These are phyloP conservation scores for Adrianichthys oophorus DNA, from an alignment of 2,797 vertebrate genomes.

Conservation along the genomic window DNA sequence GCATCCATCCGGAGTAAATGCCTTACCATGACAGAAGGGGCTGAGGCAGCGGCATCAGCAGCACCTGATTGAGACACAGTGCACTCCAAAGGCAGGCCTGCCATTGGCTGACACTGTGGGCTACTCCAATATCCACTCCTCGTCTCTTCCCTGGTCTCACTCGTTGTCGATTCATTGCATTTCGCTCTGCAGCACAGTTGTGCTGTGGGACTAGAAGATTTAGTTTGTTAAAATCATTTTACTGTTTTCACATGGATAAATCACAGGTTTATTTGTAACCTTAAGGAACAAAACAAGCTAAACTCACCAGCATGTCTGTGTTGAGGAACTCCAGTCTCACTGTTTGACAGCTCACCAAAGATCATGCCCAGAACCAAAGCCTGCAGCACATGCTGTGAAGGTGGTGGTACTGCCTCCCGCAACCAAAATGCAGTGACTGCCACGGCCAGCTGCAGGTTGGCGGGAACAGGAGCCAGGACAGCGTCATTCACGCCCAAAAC, in stretches of 20 bases:
- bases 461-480: constrained; percentile 71
- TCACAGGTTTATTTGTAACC: neutral
- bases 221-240: neutral
- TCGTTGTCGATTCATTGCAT: constrained; percentile 57
- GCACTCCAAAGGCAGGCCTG: constrained; percentile 90
- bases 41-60: constrained; percentile 82
- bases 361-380: constrained; percentile 86
- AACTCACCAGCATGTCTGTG: constrained; percentile 36
- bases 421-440: constrained; percentile 87
- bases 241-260: neutral
- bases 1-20: neutral
- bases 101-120: constrained; percentile 92
- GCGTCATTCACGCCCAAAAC: constrained; percentile 77
- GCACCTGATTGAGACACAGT: constrained; percentile 88
- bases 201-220: constrained; percentile 42
- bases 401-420: constrained; percentile 69
- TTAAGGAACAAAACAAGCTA: neutral
- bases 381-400: constrained; percentile 77
- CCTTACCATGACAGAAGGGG: constrained; percentile 84
- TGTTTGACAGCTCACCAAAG: constrained; percentile 80
- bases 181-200: constrained; percentile 54
- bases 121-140: constrained; percentile 77
- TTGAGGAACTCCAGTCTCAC: constrained; percentile 29
- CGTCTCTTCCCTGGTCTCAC: constrained; percentile 55
- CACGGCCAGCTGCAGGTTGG: constrained; percentile 77